phyloP scores from a whole-genome alignment of 2,888 invertebrate species.

The Aradus depressus region DNA sequence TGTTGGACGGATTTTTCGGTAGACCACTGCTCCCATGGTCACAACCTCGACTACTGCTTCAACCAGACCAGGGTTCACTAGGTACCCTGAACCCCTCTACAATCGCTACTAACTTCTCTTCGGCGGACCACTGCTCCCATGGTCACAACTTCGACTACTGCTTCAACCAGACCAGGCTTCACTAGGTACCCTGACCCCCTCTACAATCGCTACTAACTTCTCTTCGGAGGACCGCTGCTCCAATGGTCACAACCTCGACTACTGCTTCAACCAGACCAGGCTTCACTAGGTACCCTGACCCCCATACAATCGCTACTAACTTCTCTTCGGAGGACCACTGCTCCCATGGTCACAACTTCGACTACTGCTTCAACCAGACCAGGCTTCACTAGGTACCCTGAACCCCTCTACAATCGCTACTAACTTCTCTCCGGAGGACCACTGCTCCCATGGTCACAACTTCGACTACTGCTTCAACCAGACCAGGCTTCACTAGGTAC shows the following conservation, averaged over 20 bases:
- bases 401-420: constrained; percentile 26
- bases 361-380: constrained; percentile 50
- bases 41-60: constrained; percentile 49
- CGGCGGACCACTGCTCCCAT: constrained; percentile 47
- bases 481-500: no score
- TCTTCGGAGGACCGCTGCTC: constrained; percentile 41
- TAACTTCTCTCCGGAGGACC: constrained; percentile 34
- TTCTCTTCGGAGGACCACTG: constrained; percentile 41
- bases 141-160: constrained; percentile 53
- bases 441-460: constrained; percentile 52
- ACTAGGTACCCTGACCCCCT: no score
- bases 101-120: constrained; percentile 32
- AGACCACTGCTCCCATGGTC: constrained; percentile 49
- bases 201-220: constrained; percentile 32
- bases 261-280: constrained; percentile 41
- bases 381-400: no score
- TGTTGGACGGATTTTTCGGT: no score
- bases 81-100: no score
- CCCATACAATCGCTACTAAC: constrained; percentile 30
- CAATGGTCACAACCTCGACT: constrained; percentile 51
- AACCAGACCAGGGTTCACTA: no score
- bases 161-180: no score
- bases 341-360: constrained; percentile 50
- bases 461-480: constrained; percentile 51
- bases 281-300: no score